A percentile compares a stretch with the other conserved stretches of the same genome.
phyloP scores from a whole-genome alignment of 2,113 vertebrate genomes.

The Pangasianodon gigas region DNA sequence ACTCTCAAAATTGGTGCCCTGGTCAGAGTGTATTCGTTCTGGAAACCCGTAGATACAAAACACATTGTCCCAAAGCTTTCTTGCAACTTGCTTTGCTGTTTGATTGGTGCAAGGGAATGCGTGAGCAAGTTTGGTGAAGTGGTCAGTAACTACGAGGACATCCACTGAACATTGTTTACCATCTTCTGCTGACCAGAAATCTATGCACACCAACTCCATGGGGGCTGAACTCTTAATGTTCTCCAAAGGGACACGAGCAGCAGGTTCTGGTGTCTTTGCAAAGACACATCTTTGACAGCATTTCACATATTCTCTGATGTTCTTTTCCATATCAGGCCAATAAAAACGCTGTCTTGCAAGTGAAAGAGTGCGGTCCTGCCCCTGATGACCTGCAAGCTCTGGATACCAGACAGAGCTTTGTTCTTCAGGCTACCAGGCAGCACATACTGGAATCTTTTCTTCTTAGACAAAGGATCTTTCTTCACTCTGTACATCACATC shows the following conservation, averaged over 20 bases:
- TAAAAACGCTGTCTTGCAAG: not conserved
- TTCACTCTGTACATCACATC: constrained; percentile 6
- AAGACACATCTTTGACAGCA: not conserved
- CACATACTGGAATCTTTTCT: not conserved
- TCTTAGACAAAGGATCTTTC: not conserved
- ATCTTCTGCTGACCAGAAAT: not conserved
- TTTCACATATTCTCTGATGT: not conserved
- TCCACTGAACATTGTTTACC: not conserved
- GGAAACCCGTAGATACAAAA: too few relatives aligned
- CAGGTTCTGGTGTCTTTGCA: not conserved
- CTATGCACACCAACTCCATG: not conserved
- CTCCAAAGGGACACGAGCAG: not conserved
- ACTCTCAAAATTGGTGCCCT: too few relatives aligned
- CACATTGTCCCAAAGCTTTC: not conserved
- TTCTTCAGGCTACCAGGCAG: not conserved
- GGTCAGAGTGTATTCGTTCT: too few relatives aligned
- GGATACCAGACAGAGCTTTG: not conserved
- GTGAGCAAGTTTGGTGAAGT: not conserved
- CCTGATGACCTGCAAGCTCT: not conserved
- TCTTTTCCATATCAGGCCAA: not conserved
- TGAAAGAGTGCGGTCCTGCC: not conserved
- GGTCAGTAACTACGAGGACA: not conserved
- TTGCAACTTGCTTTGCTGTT: not conserved
- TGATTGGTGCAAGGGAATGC: not conserved
- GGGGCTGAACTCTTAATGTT: not conserved